These are phyloP conservation scores for Eubasilissa regina DNA, from an alignment of 1,140 invertebrate genomes.

Conservation along the genomic window DNA sequence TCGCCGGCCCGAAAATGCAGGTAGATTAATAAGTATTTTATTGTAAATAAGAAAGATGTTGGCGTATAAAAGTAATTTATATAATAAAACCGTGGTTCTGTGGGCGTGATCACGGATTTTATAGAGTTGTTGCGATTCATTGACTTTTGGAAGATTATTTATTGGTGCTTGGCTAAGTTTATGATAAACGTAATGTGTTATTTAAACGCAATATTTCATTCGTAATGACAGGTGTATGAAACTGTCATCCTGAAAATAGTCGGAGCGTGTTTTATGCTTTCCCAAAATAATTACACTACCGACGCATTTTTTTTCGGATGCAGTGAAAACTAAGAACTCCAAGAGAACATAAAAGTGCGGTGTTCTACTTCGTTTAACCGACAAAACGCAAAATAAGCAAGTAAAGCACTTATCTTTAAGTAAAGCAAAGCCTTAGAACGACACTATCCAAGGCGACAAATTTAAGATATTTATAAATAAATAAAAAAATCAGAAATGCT, in stretches of 20 bases:
- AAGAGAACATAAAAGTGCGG: no score
- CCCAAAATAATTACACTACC: no score
- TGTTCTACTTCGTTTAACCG: no score
- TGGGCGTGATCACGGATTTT: slow-evolving; percentile 3
- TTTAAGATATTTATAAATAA: no score
- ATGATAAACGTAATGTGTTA: slow-evolving; percentile 4
- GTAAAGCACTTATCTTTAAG: no score
- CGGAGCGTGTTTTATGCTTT: no score
- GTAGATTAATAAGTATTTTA: slow-evolving; percentile 21
- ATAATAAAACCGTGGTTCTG: neutral
- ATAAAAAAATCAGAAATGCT: no score
- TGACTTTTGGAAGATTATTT: slow-evolving; percentile 17
- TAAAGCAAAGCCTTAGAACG: no score
- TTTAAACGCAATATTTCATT: neutral
- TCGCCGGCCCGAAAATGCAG: slow-evolving; percentile 29
- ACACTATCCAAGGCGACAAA: no score
- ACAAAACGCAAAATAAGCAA: no score
- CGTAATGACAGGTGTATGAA: neutral
- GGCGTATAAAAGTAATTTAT: slow-evolving; percentile 34
- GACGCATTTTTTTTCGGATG: no score
- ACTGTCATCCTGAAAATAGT: neutral
- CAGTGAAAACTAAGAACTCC: no score
- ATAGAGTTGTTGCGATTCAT: slow-evolving; percentile 21
- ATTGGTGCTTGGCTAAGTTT: neutral
- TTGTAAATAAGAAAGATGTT: slow-evolving; percentile 26